phyloP scores from a whole-genome alignment of 64 coral and sea anemone species.

The Acropora tenuis region DNA sequence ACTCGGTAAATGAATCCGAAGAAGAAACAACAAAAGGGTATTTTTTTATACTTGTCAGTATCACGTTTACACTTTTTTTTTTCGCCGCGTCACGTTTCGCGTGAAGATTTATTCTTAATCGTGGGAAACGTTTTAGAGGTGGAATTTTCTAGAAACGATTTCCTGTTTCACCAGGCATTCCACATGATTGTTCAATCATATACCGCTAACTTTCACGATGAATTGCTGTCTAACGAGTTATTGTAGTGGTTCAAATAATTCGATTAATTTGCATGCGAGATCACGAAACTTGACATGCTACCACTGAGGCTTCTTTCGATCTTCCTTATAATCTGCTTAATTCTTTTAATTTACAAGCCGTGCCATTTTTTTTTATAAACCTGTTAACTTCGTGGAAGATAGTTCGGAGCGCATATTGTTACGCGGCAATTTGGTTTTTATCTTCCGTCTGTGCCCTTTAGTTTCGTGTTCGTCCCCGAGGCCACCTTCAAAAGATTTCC shows the following conservation, averaged over 20 bases:
- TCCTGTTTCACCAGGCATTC: not conserved
- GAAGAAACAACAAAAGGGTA: too few relatives aligned
- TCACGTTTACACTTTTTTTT: not conserved
- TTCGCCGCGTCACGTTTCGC: not conserved
- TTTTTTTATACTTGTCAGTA: too few relatives aligned
- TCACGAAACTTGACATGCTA: not conserved
- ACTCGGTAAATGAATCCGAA: too few relatives aligned
- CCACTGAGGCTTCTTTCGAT: not conserved
- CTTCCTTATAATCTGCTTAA: not conserved
- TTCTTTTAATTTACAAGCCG: not conserved
- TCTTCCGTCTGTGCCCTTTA: too few relatives aligned
- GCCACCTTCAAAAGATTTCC: not conserved
- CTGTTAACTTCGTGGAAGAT: not conserved
- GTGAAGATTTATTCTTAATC: not conserved
- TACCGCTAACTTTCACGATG: not conserved
- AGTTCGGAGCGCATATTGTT: not conserved
- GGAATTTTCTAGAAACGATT: slow-evolving; percentile 1
- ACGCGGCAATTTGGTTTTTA: not conserved
- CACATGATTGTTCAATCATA: not conserved
- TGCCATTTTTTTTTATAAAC: not conserved
- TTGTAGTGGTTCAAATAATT: not conserved
- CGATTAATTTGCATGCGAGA: not conserved
- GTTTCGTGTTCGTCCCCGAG: too few relatives aligned
- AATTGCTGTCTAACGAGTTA: not conserved
- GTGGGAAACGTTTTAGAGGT: not conserved